phyloP scores from a whole-genome alignment of 2,113 vertebrate genomes.

The Takifugu flavidus region DNA sequence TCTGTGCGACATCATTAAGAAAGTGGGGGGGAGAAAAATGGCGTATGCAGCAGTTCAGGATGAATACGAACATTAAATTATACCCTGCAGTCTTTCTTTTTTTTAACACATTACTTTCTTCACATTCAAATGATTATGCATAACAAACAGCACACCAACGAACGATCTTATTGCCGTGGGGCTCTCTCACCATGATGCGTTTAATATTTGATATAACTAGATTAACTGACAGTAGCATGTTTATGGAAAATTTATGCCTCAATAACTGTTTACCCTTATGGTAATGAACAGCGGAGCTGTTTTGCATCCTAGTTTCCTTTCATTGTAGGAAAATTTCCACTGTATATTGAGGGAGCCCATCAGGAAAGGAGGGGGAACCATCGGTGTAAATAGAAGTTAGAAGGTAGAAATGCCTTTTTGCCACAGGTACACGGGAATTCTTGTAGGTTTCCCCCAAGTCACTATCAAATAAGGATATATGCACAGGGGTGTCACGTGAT shows the following conservation, averaged over 20 bases:
- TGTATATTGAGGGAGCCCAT: too few relatives aligned
- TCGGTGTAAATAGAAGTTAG: too few relatives aligned
- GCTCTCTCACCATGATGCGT: conserved; percentile 20
- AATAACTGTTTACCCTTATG: too few relatives aligned
- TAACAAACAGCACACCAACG: conserved; percentile 22
- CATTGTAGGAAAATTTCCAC: conserved; percentile 17
- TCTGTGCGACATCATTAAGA: neutral
- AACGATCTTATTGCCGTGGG: conserved; percentile 15
- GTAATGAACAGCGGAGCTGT: too few relatives aligned
- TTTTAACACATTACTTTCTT: conserved; percentile 27
- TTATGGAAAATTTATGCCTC: neutral
- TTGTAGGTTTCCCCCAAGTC: too few relatives aligned
- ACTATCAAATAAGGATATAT: too few relatives aligned
- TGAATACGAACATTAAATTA: conserved; percentile 13
- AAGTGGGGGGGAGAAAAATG: neutral
- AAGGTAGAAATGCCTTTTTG: too few relatives aligned
- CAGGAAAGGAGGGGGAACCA: too few relatives aligned
- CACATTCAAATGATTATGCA: conserved; percentile 46
- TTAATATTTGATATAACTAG: conserved; percentile 53
- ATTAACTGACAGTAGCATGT: conserved; percentile 20
- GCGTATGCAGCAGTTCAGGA: neutral
- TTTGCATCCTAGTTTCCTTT: neutral
- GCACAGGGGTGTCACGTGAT: too few relatives aligned
- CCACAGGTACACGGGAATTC: too few relatives aligned
- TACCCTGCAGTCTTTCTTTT: conserved; percentile 7